Conservation (phyloP, 1,140 invertebrate genomes). For the Ceratitis capitata region DNA sequence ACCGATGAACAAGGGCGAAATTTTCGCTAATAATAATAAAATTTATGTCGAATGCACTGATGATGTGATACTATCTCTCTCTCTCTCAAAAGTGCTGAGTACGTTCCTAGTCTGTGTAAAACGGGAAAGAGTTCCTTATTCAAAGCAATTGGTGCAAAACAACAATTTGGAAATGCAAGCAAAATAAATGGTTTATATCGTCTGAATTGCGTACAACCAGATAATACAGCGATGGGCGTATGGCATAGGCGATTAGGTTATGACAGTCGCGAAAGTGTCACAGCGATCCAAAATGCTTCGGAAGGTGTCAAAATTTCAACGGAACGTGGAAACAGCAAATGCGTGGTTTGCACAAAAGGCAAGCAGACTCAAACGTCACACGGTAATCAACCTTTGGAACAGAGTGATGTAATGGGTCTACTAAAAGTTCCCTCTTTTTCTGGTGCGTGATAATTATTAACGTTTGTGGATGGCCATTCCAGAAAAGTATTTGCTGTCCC, state of each 20-base stretch:
- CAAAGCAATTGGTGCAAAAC: not conserved
- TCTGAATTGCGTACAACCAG: not conserved
- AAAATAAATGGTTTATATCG: constrained; percentile 8
- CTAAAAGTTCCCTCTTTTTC: constrained; percentile 60
- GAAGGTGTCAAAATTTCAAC: not conserved
- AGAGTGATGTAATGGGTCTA: constrained; percentile 66
- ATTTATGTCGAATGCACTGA: too few relatives aligned
- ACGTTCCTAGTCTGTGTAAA: too few relatives aligned
- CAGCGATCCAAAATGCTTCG: too few relatives aligned
- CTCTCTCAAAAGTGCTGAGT: too few relatives aligned
- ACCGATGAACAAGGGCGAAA: not conserved
- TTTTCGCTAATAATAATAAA: not conserved
- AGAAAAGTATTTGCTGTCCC: constrained; percentile 63
- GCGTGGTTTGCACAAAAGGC: constrained; percentile 50
- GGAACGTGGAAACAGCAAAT: constrained; percentile 39
- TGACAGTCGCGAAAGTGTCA: constrained; percentile 37
- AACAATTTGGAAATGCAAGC: not conserved
- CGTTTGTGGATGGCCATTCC: constrained; percentile 66
- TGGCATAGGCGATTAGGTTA: constrained; percentile 45
- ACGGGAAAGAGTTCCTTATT: not conserved
- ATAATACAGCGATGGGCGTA: not conserved
- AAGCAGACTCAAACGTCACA: constrained; percentile 48
- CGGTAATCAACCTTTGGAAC: constrained; percentile 42
- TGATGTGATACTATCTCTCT: too few relatives aligned
- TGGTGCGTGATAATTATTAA: constrained; percentile 61